phyloP scores from a whole-genome alignment of 2,888 invertebrate species.

The Pollenia angustigena region DNA sequence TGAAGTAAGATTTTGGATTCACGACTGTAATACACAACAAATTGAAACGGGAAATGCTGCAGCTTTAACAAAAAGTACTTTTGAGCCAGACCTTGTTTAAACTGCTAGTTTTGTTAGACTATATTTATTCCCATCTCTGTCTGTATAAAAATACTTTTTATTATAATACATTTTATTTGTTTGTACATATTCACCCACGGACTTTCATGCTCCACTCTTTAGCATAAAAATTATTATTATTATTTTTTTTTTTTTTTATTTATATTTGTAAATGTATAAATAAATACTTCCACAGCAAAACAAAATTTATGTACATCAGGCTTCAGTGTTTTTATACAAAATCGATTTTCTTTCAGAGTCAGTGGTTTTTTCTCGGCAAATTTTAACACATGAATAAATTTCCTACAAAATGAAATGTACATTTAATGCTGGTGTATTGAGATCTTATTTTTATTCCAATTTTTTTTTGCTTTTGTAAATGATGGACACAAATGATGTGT shows the following conservation, averaged over 20 bases:
- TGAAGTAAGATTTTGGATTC: no score
- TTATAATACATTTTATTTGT: not conserved
- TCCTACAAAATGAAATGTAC: not conserved
- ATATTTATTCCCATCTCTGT: no score
- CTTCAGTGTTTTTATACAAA: slow-evolving; percentile 6
- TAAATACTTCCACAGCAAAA: not conserved
- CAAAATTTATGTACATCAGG: not conserved
- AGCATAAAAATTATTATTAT: not conserved
- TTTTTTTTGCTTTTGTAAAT: not conserved
- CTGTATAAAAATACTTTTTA: no score
- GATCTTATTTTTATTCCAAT: not conserved
- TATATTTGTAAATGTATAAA: slow-evolving; percentile 29
- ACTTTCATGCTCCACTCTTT: not conserved
- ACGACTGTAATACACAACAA: no score
- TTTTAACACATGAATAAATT: slow-evolving; percentile 39
- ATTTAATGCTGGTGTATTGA: slow-evolving; percentile 6
- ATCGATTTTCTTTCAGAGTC: slow-evolving; percentile 29
- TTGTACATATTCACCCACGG: not conserved
- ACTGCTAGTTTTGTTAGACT: no score
- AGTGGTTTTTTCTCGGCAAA: not conserved
- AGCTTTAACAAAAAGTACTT: no score
- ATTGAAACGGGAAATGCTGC: no score
- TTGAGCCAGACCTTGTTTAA: no score
- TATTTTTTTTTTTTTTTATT: not conserved
- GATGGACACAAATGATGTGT: slow-evolving; percentile 17